Percentiles rank a stretch among this genome's conserved stretches.
These are phyloP conservation scores for Phataginus tetradactyla DNA, from an alignment of 2,797 vertebrate genomes.

Conservation along the genomic window DNA sequence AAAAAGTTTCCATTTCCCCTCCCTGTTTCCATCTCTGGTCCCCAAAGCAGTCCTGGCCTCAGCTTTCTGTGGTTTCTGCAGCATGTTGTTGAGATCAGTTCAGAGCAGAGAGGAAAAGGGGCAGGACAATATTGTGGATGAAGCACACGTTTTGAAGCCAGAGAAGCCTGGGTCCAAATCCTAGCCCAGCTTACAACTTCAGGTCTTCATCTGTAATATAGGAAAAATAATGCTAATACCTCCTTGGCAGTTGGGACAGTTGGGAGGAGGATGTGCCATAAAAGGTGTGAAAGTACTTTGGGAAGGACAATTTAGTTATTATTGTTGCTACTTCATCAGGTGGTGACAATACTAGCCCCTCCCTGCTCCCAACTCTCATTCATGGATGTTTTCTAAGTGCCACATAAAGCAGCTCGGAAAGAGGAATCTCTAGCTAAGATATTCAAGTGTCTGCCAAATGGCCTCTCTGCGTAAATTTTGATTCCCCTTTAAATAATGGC, in stretches of 20 bases:
- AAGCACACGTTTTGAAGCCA: background rate
- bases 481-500: background rate
- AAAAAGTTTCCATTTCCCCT: background rate
- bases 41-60: background rate
- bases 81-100: background rate
- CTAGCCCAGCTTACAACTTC: background rate
- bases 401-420: background rate
- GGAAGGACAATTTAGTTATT: constrained; percentile 15
- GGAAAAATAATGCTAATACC: background rate
- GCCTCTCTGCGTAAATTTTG: background rate
- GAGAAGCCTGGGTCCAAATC: background rate
- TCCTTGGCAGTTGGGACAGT: background rate
- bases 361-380: background rate
- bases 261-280: background rate
- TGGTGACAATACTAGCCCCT: background rate
- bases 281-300: background rate
- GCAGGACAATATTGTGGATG: background rate
- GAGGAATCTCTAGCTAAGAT: background rate
- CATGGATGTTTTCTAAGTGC: constrained; percentile 46
- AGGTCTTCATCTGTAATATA: background rate
- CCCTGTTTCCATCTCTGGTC: background rate
- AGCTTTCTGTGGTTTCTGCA: constrained; percentile 22
- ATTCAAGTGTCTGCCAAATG: background rate
- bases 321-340: background rate
- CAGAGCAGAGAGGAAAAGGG: background rate